Evolutionary conservation across 2,888 invertebrate genomes (phyloP).

Genomic region (Caenorhabditis sp.): DNA sequence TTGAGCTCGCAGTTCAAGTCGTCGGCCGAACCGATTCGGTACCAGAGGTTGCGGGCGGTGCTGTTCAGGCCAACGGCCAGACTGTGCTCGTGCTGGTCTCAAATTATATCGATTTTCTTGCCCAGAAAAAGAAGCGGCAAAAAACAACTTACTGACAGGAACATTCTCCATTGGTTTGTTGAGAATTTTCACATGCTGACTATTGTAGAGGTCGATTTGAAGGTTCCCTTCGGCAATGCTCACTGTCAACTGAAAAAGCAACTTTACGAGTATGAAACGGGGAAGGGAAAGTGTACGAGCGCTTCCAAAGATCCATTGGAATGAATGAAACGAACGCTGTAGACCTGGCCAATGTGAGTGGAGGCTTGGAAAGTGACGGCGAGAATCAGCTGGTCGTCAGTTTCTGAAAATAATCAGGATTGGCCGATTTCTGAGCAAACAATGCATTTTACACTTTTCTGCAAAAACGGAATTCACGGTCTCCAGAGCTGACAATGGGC

Average conservation of each 20-base stretch:
- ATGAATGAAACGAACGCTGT: slow-evolving; percentile 49
- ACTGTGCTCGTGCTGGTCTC: slow-evolving; percentile 39
- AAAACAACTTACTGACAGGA: slow-evolving; percentile 54
- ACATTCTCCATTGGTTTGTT: slow-evolving; percentile 55
- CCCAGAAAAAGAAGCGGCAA: neutral
- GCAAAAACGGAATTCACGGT: neutral
- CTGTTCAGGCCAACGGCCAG: slow-evolving; percentile 34
- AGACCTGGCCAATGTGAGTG: slow-evolving; percentile 55
- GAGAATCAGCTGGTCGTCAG: slow-evolving; percentile 46
- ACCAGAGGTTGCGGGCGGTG: slow-evolving; percentile 24
- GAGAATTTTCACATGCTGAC: slow-evolving; percentile 27
- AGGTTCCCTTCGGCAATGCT: slow-evolving; percentile 44
- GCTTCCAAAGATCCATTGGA: slow-evolving; percentile 51
- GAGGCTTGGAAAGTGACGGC: slow-evolving; percentile 46
- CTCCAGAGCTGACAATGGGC: too few species aligned
- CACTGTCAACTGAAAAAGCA: slow-evolving; percentile 42
- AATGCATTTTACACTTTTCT: too few species aligned
- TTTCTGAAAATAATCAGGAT: slow-evolving; percentile 48
- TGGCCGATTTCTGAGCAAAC: too few species aligned
- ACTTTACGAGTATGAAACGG: too few species aligned
- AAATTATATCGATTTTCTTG: slow-evolving; percentile 2
- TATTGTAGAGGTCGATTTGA: slow-evolving; percentile 49
- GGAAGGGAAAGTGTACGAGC: too few species aligned
- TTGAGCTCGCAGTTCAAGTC: slow-evolving; percentile 52
- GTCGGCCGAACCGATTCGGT: slow-evolving; percentile 13